These are phyloP conservation scores for Conops quadrifasciatus DNA, from an alignment of 2,888 invertebrate species.

Conservation along the genomic window DNA sequence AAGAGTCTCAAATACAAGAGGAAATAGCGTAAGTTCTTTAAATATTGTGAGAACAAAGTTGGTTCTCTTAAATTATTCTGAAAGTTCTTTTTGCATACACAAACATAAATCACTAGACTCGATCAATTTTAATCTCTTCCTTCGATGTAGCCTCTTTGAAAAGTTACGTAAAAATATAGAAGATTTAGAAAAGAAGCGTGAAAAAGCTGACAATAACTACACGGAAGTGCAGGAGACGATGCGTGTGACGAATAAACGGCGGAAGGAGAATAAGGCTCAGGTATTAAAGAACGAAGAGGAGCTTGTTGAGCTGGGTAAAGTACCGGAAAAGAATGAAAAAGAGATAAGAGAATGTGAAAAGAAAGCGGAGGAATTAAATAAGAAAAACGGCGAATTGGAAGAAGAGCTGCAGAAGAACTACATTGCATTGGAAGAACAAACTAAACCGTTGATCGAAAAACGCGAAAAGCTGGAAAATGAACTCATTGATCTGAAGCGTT, in stretches of 20 bases:
- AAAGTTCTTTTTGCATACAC: no score
- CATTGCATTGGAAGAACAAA: conserved; percentile 68
- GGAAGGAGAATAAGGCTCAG: conserved; percentile 77
- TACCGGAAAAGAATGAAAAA: conserved; percentile 78
- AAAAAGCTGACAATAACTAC: conserved; percentile 73
- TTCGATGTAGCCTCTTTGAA: conserved; percentile 69
- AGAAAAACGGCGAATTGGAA: conserved; percentile 69
- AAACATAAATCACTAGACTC: no score
- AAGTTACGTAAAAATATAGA: conserved; percentile 70
- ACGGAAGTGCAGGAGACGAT: conserved; percentile 74
- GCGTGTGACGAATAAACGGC: conserved; percentile 75
- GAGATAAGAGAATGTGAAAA: conserved; percentile 75
- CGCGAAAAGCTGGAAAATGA: conserved; percentile 70
- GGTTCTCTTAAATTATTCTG: no score
- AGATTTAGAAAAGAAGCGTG: conserved; percentile 70
- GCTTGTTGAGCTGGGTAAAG: conserved; percentile 71
- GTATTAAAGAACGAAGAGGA: conserved; percentile 75
- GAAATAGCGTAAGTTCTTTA: conserved; percentile 57
- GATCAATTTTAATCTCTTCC: not conserved
- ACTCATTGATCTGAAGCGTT: conserved; percentile 74
- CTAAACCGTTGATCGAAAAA: conserved; percentile 67
- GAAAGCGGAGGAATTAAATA: conserved; percentile 67
- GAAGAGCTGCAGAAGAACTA: conserved; percentile 73
- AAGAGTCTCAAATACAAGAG: conserved; percentile 57
- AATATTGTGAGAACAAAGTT: not conserved